phyloP scores from a whole-genome alignment of 1,140 invertebrate species.

The Hydropsyche tenuis region DNA sequence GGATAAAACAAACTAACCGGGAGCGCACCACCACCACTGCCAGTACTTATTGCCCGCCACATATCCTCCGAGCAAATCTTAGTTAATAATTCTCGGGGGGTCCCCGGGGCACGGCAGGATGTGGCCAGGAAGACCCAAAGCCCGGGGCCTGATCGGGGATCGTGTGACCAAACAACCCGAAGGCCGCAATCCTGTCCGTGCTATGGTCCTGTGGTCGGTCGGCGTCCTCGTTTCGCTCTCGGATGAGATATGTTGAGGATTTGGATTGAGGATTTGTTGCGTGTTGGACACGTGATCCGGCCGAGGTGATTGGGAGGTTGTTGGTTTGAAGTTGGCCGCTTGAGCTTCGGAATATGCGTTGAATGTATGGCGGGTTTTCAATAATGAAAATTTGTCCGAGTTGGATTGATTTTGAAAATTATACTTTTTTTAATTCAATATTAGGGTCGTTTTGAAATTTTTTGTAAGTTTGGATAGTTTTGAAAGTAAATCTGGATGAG shows the following conservation, averaged over 20 bases:
- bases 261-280: background rate
- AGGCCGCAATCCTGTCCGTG: conserved; percentile 3
- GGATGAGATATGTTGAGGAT: too few relatives aligned
- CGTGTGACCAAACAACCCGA: conserved; percentile 46
- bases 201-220: too few relatives aligned
- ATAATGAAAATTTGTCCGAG: too few relatives aligned
- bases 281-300: conserved; percentile 15
- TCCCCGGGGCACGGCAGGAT: conserved; percentile 36
- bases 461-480: too few relatives aligned
- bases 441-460: too few relatives aligned
- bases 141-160: conserved; percentile 44
- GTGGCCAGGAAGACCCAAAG: conserved; percentile 42
- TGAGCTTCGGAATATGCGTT: too few relatives aligned
- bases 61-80: conserved; percentile 44
- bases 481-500: too few relatives aligned
- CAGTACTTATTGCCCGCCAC: background rate
- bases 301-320: background rate
- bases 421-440: too few relatives aligned
- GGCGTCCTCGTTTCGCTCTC: too few relatives aligned
- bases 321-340: background rate
- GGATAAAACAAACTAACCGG: conserved; percentile 46
- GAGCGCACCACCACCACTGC: conserved; percentile 9
- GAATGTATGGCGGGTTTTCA: too few relatives aligned
- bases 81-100: conserved; percentile 48
- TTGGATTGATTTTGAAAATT: too few relatives aligned